Percentiles rank a stretch among this genome's conserved stretches.
phyloP scores from a whole-genome alignment of 1,140 invertebrate species.

The Scaptomyza pallida region DNA sequence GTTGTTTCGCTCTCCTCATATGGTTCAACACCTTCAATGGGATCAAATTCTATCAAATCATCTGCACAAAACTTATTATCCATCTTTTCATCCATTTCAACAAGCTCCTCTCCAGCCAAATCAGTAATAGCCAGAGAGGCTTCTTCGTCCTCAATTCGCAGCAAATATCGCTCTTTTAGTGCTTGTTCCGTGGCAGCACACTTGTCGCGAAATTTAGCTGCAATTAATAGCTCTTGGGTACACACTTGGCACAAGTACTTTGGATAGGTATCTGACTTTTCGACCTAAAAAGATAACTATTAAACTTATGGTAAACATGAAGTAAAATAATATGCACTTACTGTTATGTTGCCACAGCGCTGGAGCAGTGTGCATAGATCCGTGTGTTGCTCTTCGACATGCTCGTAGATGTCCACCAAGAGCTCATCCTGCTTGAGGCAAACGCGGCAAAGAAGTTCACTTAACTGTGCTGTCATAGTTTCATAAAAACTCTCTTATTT shows the following conservation, averaged over 20 bases:
- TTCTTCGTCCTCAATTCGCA: neutral
- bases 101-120: neutral
- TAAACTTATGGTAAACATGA: no score
- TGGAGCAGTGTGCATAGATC: slow-evolving; percentile 49
- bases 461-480: slow-evolving; percentile 13
- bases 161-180: neutral
- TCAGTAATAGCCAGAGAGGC: neutral
- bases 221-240: slow-evolving; percentile 56
- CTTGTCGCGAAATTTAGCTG: slow-evolving; percentile 63
- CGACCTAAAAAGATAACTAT: slow-evolving; percentile 46
- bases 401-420: slow-evolving; percentile 53
- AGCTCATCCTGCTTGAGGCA: slow-evolving; percentile 60
- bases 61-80: neutral
- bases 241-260: slow-evolving; percentile 64
- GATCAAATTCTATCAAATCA: slow-evolving; percentile 44
- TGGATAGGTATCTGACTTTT: slow-evolving; percentile 33
- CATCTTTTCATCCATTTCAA: neutral
- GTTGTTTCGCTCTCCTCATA: slow-evolving; percentile 21
- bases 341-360: slow-evolving; percentile 51
- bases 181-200: slow-evolving; percentile 40
- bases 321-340: slow-evolving; percentile 13
- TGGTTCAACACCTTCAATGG: slow-evolving; percentile 19
- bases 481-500: neutral
- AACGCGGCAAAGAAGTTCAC: slow-evolving; percentile 46
- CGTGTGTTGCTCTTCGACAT: slow-evolving; percentile 52